Conservation (phyloP, 2,797 vertebrate species). For the Typhlichthys eigenmanni region DNA sequence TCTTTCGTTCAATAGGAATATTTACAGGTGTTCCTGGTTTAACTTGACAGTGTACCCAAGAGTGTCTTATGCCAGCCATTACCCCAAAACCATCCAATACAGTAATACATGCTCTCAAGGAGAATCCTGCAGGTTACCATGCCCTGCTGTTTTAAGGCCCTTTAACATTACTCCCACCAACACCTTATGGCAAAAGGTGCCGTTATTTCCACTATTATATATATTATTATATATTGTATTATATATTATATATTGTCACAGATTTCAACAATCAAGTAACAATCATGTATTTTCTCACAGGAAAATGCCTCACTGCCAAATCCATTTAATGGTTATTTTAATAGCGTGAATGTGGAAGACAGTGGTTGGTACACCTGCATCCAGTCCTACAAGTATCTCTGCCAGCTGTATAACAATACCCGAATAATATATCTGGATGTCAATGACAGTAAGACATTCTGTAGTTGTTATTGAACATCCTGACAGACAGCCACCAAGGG, state of each 20-base stretch:
- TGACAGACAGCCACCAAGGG: too few relatives aligned
- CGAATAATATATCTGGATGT: conserved; percentile 20
- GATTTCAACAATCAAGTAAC: too few relatives aligned
- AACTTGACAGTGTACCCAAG: conserved; percentile 33
- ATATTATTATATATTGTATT: too few relatives aligned
- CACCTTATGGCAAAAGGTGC: conserved; percentile 59
- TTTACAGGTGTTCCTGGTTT: conserved; percentile 15
- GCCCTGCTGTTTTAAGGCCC: neutral
- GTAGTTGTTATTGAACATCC: neutral
- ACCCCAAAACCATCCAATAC: neutral
- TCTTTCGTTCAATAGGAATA: conserved; percentile 31
- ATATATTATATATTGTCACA: too few relatives aligned
- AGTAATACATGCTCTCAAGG: conserved; percentile 16
- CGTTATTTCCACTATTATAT: neutral
- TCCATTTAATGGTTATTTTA: neutral
- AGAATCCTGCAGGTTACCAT: conserved; percentile 7
- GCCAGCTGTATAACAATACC: conserved; percentile 42
- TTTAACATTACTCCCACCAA: neutral
- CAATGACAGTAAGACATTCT: conserved; percentile 18
- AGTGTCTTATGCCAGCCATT: neutral
- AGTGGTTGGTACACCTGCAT: conserved; percentile 46
- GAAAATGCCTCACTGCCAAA: neutral
- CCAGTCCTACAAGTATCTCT: conserved; percentile 32
- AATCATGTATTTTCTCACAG: conserved; percentile 16
- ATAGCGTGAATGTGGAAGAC: conserved; percentile 8